Evolutionary conservation across 1,140 invertebrate genomes (phyloP), one percentile per base, ranked within the genome.

Genomic region (Pseudomyrmex concolor): DNA sequence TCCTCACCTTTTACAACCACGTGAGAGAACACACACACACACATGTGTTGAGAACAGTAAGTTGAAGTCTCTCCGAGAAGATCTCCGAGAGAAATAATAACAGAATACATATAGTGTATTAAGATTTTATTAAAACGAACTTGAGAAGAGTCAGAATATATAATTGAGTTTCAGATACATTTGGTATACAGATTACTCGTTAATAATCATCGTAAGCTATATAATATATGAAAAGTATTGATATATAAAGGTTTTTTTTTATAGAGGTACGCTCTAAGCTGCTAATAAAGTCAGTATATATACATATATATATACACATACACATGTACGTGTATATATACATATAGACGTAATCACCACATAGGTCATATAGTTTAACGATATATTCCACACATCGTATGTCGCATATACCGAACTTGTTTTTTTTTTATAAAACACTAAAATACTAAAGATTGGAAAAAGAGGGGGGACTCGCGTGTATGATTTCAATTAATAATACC

Each of bases 91-190:
- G 50, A 4, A 66, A 64, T 64, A 2, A 34, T 34, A 34, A 34
- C 8, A 10, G 15, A 17, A 54, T 7, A 25, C 17, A 5, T n/a
- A 19, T 51, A 88, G 85, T 90, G 88, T 91, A 91, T 88, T 90
- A 88, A 78, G 88, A 90, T 92, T 92, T 90, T 91, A 92, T 91
- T 91, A 90, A 92, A 92, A 93, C 62, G 87, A 90, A 91, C 90
- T 90, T 64, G 66, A 34, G 34, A 84, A 90, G 86, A 92, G 74
- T 90, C 82, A 90, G 84, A 91, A 91, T 85, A 34, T 34, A 78
- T 90, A 89, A 88, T 91, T 84, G 86, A 91, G 83, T 89, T 90
- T 89, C 68, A 84, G 85, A 89, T 91, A 86, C 87, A 89, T 85
- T 89, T 63, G 76, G 25, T 86, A 88, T 89, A 7, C 5, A 88